Evolutionary conservation across 37 sponge, comb jelly and placozoan species (phyloP), one percentile per base, ranked within the genome.

Genomic region (Diacarnus erythraeanus): DNA sequence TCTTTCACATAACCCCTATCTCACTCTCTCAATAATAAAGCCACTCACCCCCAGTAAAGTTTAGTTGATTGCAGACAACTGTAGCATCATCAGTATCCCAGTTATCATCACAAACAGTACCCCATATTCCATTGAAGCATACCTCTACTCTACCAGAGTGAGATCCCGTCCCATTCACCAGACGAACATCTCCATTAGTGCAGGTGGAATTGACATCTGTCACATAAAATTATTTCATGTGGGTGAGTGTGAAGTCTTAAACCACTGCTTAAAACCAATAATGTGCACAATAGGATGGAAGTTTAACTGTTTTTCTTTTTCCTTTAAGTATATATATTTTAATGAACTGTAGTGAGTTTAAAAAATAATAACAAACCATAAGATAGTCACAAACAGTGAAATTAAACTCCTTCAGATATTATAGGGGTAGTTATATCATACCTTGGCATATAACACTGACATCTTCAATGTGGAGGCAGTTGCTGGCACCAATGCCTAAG

Each of bases 101-200:
- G 9, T 1, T 57, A 65, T 88, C 89, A 47, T 88, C 89, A 88
- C 89, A 88, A 3, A 88, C 79, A 27, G 84, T 74, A 3, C 89
- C 89, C 83, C 83, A 88, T n/a, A 29, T 42, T 3, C 64, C 74
- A 29, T 78, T 72, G 60, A 76, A 74, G 60, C 76, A 88, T 15
- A 88, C 67, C 47, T 88, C 89, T 36, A 88, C 84, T 44, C 74
- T 39, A 26, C 85, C 85, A 9, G 63, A 44, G 72, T 75, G 35
- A 18, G 57, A 20, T 2, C 57, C 72, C 23, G 38, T 59, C 0
- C 90, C 85, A 69, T 69, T 73, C 29, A 59, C 72, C 63, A 89
- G 64, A 25, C 85, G 76, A 33, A 84, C 39, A 2, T 68, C 72
- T 35, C 78, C 89, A 63, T 77, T 84, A 17, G 27, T 35, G 56